phyloP scores from a whole-genome alignment of 2,113 vertebrate genomes.

The Perca schrenkii region DNA sequence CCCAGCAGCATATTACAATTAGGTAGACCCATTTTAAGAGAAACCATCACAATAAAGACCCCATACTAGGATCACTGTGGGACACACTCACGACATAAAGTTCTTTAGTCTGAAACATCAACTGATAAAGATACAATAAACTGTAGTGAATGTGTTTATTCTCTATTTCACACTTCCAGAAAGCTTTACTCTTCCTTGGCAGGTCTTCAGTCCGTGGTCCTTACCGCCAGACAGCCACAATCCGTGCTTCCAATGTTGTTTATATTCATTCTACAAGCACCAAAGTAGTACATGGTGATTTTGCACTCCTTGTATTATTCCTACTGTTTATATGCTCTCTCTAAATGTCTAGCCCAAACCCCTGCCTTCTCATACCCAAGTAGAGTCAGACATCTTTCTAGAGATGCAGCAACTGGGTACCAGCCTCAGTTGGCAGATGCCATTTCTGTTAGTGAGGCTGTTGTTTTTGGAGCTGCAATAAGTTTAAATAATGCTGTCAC shows the following conservation, averaged over 20 bases:
- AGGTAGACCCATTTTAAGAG: neutral
- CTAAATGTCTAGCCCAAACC: neutral
- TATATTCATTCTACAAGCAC: neutral
- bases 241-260: neutral
- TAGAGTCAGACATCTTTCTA: neutral
- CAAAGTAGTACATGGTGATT: constrained; percentile 12
- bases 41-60: neutral
- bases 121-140: constrained; percentile 10
- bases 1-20: constrained; percentile 38
- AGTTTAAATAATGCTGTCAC: neutral
- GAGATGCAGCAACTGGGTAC: neutral
- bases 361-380: no score
- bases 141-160: neutral
- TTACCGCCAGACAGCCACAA: neutral
- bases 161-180: constrained; percentile 22
- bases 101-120: constrained; percentile 16
- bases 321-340: neutral
- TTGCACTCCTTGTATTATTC: constrained; percentile 7
- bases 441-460: neutral
- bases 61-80: neutral
- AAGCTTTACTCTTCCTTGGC: constrained; percentile 10
- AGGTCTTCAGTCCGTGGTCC: neutral
- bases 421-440: neutral
- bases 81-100: neutral
- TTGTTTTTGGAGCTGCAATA: constrained; percentile 11